Base-by-base conservation (phyloP, 2,113 vertebrate species). In the Herpailurus yagouaroundi region DNA sequence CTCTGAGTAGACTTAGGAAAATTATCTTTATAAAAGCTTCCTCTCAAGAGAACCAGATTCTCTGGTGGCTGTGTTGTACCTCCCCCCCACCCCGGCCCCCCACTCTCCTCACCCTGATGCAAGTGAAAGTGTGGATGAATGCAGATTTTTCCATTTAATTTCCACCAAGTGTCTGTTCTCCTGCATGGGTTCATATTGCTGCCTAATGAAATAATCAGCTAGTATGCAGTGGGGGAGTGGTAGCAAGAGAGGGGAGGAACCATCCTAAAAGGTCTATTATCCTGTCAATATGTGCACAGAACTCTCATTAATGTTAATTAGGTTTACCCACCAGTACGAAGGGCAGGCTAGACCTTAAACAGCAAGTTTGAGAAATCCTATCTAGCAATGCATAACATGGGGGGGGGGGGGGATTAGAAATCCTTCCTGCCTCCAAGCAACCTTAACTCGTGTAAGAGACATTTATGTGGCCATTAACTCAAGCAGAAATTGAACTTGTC, bases 241-340 rank as follows among this genome's bases (percentile, higher is more conserved):
- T 10, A 48, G 69, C 73, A 63, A 29, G 63, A 41, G 64, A 95
- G 68, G 60, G 95, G 93, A 98, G 77, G 91, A 66, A 52, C 97
- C 93, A 71, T 41, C 92, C 94, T 96, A 64, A 97, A 98, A 97
- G 95, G 97, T 98, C 97, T 97, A 98, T 98, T 98, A 97, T 95
- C 82, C 96, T 90, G 93, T 97, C 95, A 97, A 94, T 96, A 92
- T 68, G 89, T 45, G 57, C 55, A 81, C 82, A 93, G 95, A 95
- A 94, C 96, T 69, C 98, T 98, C 97, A 98, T 98, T 98, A 97
- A 97, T 97, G 97, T 92, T 98, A 98, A 98, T 98, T 98, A 98
- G 95, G 94, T 98, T 97, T 94, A 93, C 92, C 93, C 45, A 0
- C 91, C 73, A 94, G 82, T 91, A 95, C 15, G 13, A 90, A 98